A percentile compares a stretch with the other conserved stretches of the same genome.
These are phyloP conservation scores for Pachypsylla venusta DNA, from an alignment of 1,140 invertebrate genomes.

Conservation along the genomic window DNA sequence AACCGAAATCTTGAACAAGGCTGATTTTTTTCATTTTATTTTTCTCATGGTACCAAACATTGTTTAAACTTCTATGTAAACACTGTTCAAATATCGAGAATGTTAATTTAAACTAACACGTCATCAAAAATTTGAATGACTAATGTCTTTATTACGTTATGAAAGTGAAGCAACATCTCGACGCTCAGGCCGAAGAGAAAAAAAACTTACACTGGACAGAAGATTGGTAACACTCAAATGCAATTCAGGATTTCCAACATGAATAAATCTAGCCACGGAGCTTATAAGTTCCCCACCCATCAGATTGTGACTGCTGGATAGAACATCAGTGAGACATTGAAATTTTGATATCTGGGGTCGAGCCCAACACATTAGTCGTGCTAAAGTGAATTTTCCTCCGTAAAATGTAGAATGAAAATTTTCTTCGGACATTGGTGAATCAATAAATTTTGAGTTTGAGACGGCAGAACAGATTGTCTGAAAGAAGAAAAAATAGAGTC, in stretches of 20 bases:
- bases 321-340: slow-evolving; percentile 5
- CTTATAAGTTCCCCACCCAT: background rate
- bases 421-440: slow-evolving; percentile 2
- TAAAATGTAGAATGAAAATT: background rate
- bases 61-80: too few species aligned
- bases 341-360: slow-evolving; percentile 3
- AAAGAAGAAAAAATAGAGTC: too few species aligned
- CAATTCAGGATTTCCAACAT: background rate
- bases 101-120: too few species aligned
- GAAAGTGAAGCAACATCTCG: too few species aligned
- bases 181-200: too few species aligned
- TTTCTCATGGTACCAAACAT: too few species aligned
- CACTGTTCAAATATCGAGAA: too few species aligned
- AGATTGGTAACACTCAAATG: background rate
- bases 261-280: background rate
- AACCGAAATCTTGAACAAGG: too few species aligned
- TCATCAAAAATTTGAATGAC: too few species aligned
- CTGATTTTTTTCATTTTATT: too few species aligned
- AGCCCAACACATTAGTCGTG: background rate
- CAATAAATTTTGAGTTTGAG: background rate
- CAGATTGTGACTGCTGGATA: background rate
- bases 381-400: background rate
- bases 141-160: too few species aligned
- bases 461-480: too few species aligned
- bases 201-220: background rate